Base-by-base conservation (phyloP, 2,888 invertebrate genomes). In the Trichacis sp. region DNA sequence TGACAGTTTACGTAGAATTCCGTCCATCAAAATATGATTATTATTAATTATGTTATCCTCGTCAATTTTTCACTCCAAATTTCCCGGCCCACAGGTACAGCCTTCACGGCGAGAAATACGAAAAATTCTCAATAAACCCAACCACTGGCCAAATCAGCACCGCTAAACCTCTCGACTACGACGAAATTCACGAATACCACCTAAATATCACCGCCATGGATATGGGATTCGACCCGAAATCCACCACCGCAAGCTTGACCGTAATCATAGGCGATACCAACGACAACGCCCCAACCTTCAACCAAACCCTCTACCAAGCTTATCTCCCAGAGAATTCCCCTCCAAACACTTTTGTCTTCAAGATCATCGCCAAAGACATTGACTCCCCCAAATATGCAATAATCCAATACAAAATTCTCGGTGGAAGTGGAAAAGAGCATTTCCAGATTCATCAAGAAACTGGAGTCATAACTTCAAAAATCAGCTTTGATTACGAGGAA, bases 241-340 rank as follows among this genome's bases (percentile, higher is more conserved):
- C 89, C 76, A 89, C 94, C 0, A 91, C 92, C 3, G 94, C 94
- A 0, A 92, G 92, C 73, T 86, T 97, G 5, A 94, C 93, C 0
- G 92, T 98, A 0, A 93, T 92, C 52, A 87, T 98, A 1, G 94
- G 94, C 0, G 97, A 98, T 80, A 93, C 97, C 33, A 97, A 96
- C 78, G 96, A 98, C 78, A 97, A 97, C 82, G 91, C 95, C 8
- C 97, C 97, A 0, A 86, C 87, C 11, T 98, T 97, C 78, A 92
- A 93, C 81, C 91, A 92, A 79, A 87, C 89, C 0, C 85, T 88
- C 50, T 96, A 93, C 79, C 88, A 92, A 73, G 93, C 93, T 0
- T 92, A 89, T 77, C 85, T 97, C 42, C 88, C 91, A 0, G 97
- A 97, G 86, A 97, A 97, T 80, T 89, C 92, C 11, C 91, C 92